Evolutionary conservation across 2,797 vertebrate species (phyloP), one percentile per base, ranked within the genome.

Genomic region (Hippocampus kuda): DNA sequence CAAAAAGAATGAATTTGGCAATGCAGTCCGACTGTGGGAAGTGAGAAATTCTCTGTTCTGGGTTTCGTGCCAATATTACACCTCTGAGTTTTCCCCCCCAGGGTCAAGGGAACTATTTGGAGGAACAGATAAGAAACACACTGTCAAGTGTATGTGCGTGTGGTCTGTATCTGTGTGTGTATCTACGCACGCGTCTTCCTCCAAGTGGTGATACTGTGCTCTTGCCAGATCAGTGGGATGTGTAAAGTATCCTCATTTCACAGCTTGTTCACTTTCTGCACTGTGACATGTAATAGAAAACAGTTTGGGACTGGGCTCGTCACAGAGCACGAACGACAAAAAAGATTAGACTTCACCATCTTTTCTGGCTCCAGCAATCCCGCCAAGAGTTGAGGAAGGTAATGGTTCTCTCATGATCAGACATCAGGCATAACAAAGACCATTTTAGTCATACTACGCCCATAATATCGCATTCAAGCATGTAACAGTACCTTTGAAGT

Each of bases 51-150:
- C 66, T 79, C 67, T 30, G 68, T 78, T 79, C 22, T 56, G 38
- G 66, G 66, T 73, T 60, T 68, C 72, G 65, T 71, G 69, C 66
- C 73, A 79, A 73, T 71, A 70, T 76, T 70, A 67, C 74, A 72
- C 69, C 70, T 78, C 69, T 75, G 69, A 66, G 34, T 69, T 81
- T 77, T 73, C 69, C 62, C 65, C 65, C 78, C 41, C 59, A 62
- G 67, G 76, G 72, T 80, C 76, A 75, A 75, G 38, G 16, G 69
- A 81, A 75, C 60, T 18, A 74, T 74, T 77, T 75, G 34, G 38
- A 71, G 69, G 72, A 51, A 54, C 54, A 61, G 49, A 70, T 73
- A 60, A 65, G 60, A 77, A 27, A 13, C 64, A 56, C 46, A 26
- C 3, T 67, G 70, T 59, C 30, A 27, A 42, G 53, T 48, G 72